Conservation (phyloP, 2,797 vertebrate species). For the Leptatherina wallacei region DNA sequence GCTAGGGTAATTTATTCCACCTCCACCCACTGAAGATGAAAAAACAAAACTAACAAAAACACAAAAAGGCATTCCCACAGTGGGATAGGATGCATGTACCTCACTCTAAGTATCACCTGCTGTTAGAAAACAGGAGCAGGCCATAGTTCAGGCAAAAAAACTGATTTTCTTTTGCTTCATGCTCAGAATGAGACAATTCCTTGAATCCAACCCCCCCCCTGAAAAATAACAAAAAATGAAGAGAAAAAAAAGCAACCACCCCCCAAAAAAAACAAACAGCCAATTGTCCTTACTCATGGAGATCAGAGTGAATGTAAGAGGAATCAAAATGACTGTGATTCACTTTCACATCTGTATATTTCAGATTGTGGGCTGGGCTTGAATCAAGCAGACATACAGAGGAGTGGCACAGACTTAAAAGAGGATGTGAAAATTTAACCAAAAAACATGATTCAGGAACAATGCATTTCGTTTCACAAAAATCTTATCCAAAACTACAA, state of each 20-base stretch:
- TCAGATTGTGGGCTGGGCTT: constrained; percentile 13
- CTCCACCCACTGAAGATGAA: background rate
- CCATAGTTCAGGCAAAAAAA: constrained; percentile 15
- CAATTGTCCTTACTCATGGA: background rate
- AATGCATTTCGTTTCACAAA: constrained; percentile 50
- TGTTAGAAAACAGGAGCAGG: constrained; percentile 25
- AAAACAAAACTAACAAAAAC: background rate
- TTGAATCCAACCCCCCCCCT: background rate
- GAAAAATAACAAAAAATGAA: background rate
- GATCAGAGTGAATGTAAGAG: constrained; percentile 10
- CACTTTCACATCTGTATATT: constrained; percentile 46
- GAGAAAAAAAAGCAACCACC: background rate
- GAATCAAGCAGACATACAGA: constrained; percentile 21
- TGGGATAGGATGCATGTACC: constrained; percentile 18
- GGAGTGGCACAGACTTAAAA: constrained; percentile 14
- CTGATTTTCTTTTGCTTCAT: constrained; percentile 39
- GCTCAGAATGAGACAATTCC: constrained; percentile 39
- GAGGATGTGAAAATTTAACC: constrained; percentile 23
- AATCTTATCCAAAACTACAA: constrained; percentile 72
- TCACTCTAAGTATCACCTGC: constrained; percentile 32
- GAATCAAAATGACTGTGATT: constrained; percentile 4
- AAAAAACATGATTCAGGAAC: constrained; percentile 29
- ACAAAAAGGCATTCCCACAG: constrained; percentile 17
- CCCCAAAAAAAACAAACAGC: background rate
- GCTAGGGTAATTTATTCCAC: constrained; percentile 38